Percentiles rank a stretch among this genome's conserved stretches.
phyloP scores from a whole-genome alignment of 2,113 vertebrate species.

The Plectropomus leopardus region DNA sequence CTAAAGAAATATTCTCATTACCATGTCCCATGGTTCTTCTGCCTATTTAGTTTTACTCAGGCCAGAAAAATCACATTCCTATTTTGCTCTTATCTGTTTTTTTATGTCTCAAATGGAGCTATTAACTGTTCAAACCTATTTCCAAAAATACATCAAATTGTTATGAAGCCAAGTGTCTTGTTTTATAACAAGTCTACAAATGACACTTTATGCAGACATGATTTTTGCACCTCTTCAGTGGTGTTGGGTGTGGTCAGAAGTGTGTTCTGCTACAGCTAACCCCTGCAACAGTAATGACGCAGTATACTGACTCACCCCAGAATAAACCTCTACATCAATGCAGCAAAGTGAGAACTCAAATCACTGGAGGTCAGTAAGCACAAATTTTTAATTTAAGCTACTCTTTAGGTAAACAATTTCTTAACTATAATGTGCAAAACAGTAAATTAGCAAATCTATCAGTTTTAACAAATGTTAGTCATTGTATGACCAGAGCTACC shows the following conservation, averaged over 20 bases:
- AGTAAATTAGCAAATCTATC: neutral
- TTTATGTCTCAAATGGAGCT: conserved; percentile 7
- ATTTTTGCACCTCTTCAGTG: neutral
- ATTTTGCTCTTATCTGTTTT: conserved; percentile 5
- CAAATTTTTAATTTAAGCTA: neutral
- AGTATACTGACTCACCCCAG: neutral
- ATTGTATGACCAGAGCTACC: neutral
- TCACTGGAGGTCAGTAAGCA: neutral
- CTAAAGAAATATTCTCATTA: conserved; percentile 28
- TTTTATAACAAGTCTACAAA: neutral
- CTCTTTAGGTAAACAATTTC: neutral
- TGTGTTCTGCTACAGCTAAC: neutral
- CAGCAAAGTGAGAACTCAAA: neutral
- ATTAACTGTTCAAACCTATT: neutral
- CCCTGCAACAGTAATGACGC: neutral
- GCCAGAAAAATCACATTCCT: neutral
- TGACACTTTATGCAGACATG: neutral
- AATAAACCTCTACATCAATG: no score
- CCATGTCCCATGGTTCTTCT: neutral
- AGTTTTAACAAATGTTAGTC: neutral
- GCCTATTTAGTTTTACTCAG: neutral
- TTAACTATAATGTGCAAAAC: neutral
- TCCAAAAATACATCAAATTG: neutral
- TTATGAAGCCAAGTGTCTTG: neutral
- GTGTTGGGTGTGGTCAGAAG: neutral